Evolutionary conservation across 2,888 invertebrate species (phyloP), one percentile per base, ranked within the genome.

Genomic region (Meiosimyza decipiens): DNA sequence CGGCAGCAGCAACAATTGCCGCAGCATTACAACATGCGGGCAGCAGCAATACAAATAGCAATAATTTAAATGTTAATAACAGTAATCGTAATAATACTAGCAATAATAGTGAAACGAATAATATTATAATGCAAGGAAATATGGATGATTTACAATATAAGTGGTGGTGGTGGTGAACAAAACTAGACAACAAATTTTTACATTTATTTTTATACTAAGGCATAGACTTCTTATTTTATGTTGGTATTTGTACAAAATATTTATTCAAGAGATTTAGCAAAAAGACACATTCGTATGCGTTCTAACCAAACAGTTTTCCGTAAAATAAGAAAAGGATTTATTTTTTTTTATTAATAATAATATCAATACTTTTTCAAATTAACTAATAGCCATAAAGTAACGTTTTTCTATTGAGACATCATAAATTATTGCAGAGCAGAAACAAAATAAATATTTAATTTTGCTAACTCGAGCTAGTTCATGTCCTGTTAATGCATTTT

Each of bases 1-100:
- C 85, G 88, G 89, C 80, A 88, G 89, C 81, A 87, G 88, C 85
- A 89, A 89, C 74, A 88, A 89, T 40, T 87, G 79, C 78, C 15
- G 40, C 40, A 40, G 77, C 77, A 11, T 57, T 77, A 51, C 79
- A 79, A 70, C 79, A 79, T 40, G 70, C 63, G n/a, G 89, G 77
- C 89, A 89, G 84, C 88, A 40, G 89, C 50, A 68, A 69, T 59
- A 59, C 71, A 51, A 65, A 40, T 47, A 78, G 74, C 49, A 77
- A 78, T 73, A 78, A 78, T 75, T 75, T 78, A 74, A 79, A 77
- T 76, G 77, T 77, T 62, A 78, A 76, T 74, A 54, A 72, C 18
- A 75, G 75, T 70, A 79, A 76, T 71, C 72, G 72, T 57, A 75
- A 75, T 54, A 74, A 71, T 69, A 75, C 68, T 73, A 75, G 77